Conservation (phyloP, 1,140 invertebrate species). For the Dendroctonus valens region DNA sequence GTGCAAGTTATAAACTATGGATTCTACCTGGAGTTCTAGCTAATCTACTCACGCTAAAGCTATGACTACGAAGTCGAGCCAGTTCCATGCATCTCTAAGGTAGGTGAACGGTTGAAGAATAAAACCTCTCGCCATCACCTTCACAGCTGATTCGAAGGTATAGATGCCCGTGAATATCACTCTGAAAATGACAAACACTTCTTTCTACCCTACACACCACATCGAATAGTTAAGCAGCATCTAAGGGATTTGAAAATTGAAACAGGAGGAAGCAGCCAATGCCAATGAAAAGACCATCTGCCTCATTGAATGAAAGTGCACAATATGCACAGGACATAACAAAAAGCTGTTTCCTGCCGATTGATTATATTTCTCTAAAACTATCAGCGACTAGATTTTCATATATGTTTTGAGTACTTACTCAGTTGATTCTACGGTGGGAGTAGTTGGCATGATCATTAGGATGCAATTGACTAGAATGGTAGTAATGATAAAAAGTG, state of each 20-base stretch:
- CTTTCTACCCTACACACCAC: constrained; percentile 17
- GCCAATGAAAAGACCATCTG: no score
- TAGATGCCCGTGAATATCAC: constrained; percentile 99
- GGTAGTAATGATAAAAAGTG: constrained; percentile 95
- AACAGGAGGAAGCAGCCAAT: no score
- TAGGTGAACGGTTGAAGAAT: constrained; percentile 98
- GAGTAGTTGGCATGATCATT: constrained; percentile 94
- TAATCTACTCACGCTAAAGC: constrained; percentile 94
- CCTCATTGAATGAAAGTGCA: no score
- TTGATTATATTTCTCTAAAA: no score
- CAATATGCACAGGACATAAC: no score
- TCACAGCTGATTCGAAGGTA: constrained; percentile 97
- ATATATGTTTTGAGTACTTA: constrained; percentile 62
- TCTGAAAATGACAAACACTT: constrained; percentile 62
- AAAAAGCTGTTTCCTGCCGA: no score
- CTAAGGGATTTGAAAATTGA: no score
- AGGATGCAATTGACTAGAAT: constrained; percentile 97
- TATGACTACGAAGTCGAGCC: constrained; percentile 99
- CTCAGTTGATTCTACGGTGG: constrained; percentile 94
- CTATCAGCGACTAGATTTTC: neutral
- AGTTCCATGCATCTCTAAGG: constrained; percentile 99
- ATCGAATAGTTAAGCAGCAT: neutral
- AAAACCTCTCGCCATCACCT: constrained; percentile 98
- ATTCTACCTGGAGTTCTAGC: constrained; percentile 34
- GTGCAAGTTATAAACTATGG: no score